phyloP scores from a whole-genome alignment of 2,797 vertebrate genomes.

The Mormyrops attenuatus region DNA sequence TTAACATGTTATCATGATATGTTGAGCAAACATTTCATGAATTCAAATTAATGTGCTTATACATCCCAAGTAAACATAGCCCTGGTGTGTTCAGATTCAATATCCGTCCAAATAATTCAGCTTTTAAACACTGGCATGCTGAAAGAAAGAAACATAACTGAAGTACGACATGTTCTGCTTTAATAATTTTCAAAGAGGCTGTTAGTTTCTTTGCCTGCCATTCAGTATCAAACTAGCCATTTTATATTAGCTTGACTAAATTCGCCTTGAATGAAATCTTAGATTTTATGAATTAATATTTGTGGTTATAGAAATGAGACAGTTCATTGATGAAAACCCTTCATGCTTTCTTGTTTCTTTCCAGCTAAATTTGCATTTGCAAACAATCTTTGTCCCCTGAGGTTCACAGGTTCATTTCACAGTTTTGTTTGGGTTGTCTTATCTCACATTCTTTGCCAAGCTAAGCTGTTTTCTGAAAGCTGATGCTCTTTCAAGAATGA shows the following conservation, averaged over 20 bases:
- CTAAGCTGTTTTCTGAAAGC: not conserved
- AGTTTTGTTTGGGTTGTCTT: not conserved
- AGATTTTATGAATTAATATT: not conserved
- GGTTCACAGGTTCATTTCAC: not conserved
- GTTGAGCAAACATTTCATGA: not conserved
- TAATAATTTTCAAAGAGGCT: not conserved
- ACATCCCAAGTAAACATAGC: not conserved
- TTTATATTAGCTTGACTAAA: not conserved
- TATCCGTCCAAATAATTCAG: not conserved
- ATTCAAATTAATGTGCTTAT: not conserved
- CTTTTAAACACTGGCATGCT: not conserved
- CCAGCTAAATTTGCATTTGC: not conserved
- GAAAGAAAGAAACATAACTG: not conserved
- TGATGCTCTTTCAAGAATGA: not conserved
- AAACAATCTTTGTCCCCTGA: not conserved
- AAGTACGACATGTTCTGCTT: not conserved
- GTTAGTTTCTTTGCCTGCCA: not conserved
- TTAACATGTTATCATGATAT: not conserved
- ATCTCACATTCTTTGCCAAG: not conserved
- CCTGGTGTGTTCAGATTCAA: not conserved
- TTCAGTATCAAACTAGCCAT: not conserved
- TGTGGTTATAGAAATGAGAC: not conserved
- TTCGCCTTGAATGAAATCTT: not conserved
- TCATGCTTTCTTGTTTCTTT: not conserved
- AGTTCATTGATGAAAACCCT: not conserved